Evolutionary conservation across 2,888 invertebrate genomes (phyloP).

Genomic region (Coenonympha arcania): DNA sequence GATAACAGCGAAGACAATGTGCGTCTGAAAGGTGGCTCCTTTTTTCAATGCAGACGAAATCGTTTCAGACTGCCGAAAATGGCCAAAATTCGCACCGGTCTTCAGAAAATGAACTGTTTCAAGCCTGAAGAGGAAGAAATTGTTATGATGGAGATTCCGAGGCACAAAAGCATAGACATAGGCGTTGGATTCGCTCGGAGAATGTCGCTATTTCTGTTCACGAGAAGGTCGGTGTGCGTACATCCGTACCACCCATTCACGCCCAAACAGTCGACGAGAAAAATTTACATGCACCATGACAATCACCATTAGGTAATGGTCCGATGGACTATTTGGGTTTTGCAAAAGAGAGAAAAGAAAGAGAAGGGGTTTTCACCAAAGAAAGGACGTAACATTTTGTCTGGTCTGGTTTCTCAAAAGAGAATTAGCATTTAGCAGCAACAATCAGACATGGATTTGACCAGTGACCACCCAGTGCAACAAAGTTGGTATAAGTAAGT

Average conservation of each 20-base stretch:
- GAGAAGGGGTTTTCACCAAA: too few species aligned
- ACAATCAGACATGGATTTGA: too few species aligned
- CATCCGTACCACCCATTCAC: conserved; percentile 68
- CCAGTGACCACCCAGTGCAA: too few species aligned
- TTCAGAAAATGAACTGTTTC: conserved; percentile 54
- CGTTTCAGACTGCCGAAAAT: conserved; percentile 43
- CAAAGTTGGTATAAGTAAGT: too few species aligned
- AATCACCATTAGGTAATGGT: conserved; percentile 34
- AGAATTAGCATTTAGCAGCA: too few species aligned
- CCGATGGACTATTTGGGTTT: too few species aligned
- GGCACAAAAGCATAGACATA: conserved; percentile 63
- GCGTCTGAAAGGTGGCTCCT: conserved; percentile 22
- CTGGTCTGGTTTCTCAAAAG: too few species aligned
- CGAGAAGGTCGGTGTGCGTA: conserved; percentile 54
- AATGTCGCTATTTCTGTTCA: conserved; percentile 61
- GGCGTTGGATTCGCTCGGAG: conserved; percentile 58
- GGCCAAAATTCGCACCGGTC: conserved; percentile 41
- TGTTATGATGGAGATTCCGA: conserved; percentile 47
- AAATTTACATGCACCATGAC: conserved; percentile 44
- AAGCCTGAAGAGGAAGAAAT: conserved; percentile 42
- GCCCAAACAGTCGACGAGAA: conserved; percentile 59
- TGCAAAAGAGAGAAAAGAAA: too few species aligned
- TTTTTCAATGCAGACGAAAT: conserved; percentile 40
- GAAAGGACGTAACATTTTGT: too few species aligned
- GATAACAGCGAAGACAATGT: not conserved